A percentile compares a stretch with the other conserved stretches of the same genome.
Evolutionary conservation across 2,888 invertebrate genomes (phyloP).

Genomic region (Caenorhabditis sinica): DNA sequence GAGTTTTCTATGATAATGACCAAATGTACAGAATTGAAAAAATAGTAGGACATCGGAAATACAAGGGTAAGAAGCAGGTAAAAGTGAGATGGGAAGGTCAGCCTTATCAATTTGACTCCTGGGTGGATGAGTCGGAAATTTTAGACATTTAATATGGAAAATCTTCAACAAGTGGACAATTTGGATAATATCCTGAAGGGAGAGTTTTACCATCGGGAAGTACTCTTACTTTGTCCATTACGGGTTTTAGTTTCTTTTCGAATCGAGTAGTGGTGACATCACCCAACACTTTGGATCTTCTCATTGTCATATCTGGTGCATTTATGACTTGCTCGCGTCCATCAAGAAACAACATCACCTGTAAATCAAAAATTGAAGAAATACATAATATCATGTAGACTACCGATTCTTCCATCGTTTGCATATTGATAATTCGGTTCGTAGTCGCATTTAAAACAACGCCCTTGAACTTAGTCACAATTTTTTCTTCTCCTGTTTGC

Average conservation of each 20-base stretch:
- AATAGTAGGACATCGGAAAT: not conserved
- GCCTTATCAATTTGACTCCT: not conserved
- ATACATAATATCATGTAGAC: not conserved
- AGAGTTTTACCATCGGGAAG: constrained; percentile 6
- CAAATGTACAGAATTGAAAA: constrained; percentile 16
- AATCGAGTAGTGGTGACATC: not conserved
- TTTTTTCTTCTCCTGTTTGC: not conserved
- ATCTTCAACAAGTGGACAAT: not conserved
- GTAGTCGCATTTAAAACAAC: constrained; percentile 1
- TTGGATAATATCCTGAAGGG: not conserved
- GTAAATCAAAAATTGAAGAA: not conserved
- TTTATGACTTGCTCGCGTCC: not conserved
- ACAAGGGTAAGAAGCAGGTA: not conserved
- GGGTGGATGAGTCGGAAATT: constrained; percentile 1
- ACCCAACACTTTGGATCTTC: not conserved
- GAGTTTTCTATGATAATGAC: not conserved
- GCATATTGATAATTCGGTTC: not conserved
- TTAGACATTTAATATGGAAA: constrained; percentile 3
- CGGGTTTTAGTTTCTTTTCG: not conserved
- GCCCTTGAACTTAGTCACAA: constrained; percentile 18
- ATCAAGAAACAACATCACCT: not conserved
- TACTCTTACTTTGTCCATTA: constrained; percentile 2
- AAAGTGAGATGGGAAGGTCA: constrained; percentile 22
- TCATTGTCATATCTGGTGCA: not conserved
- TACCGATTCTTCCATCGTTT: constrained; percentile 7